Evolutionary conservation across 2,888 invertebrate species (phyloP).

Genomic region (Saturnia japonica): DNA sequence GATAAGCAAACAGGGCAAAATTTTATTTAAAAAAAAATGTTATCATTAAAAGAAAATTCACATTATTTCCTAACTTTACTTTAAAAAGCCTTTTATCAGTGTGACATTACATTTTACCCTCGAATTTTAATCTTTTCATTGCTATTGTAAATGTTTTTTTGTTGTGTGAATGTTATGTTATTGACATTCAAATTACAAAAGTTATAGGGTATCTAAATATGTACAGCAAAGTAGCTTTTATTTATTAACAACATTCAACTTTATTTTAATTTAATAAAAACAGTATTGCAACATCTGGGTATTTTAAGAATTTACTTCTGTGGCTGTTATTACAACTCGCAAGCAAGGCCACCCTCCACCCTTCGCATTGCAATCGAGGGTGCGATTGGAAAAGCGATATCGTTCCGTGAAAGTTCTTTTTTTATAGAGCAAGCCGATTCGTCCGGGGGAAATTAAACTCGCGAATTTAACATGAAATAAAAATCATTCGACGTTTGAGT

Average conservation of each 20-base stretch:
- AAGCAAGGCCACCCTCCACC: slow-evolving; percentile 27
- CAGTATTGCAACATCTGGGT: background rate
- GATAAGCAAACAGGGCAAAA: background rate
- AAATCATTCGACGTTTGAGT: slow-evolving; percentile 25
- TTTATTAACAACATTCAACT: slow-evolving; percentile 27
- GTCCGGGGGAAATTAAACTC: slow-evolving; percentile 57
- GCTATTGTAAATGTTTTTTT: background rate
- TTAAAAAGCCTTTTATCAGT: background rate
- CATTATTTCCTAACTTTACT: background rate
- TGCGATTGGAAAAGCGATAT: slow-evolving; percentile 62
- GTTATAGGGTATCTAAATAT: too few relatives aligned
- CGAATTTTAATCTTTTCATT: background rate
- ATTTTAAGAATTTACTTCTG: slow-evolving; percentile 48
- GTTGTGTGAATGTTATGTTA: too few relatives aligned
- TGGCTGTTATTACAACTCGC: slow-evolving; percentile 56
- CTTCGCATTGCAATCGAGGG: slow-evolving; percentile 43
- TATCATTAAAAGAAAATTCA: background rate
- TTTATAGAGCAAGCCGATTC: slow-evolving; percentile 36
- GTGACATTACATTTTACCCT: background rate
- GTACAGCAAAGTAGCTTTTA: background rate
- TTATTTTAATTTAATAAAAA: background rate
- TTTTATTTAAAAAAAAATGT: background rate
- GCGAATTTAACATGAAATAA: slow-evolving; percentile 26
- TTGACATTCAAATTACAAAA: too few relatives aligned
- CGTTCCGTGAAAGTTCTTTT: slow-evolving; percentile 58